Evolutionary conservation across 1,140 invertebrate genomes (phyloP).

Genomic region (Vanessa tameamea): DNA sequence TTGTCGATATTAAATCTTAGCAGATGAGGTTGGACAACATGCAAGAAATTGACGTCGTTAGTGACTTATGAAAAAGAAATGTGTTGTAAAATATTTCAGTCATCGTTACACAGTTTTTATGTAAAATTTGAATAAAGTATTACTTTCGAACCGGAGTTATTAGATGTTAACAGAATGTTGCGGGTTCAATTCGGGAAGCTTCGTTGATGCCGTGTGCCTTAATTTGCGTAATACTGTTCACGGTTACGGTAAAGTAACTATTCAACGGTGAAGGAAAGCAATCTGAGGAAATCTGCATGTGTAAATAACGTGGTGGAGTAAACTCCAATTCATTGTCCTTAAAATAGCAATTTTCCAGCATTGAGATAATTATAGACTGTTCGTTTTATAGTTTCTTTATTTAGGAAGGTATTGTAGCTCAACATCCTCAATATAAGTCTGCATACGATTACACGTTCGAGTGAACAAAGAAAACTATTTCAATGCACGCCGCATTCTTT

Average conservation of each 20-base stretch:
- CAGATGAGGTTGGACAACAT: constrained; percentile 59
- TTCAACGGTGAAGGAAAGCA: neutral
- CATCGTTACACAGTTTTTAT: neutral
- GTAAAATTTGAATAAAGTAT: no score
- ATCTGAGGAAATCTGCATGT: no score
- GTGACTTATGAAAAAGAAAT: constrained; percentile 23
- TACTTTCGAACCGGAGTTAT: no score
- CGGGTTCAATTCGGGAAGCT: no score
- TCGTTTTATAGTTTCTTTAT: neutral
- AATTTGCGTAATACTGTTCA: neutral
- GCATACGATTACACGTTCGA: constrained; percentile 62
- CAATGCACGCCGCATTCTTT: constrained; percentile 44
- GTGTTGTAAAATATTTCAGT: constrained; percentile 15
- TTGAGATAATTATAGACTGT: no score
- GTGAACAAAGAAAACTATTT: constrained; percentile 70
- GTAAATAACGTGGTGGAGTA: no score
- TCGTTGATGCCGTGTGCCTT: no score
- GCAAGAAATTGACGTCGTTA: constrained; percentile 29
- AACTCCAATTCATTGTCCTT: no score
- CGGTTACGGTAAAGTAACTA: neutral
- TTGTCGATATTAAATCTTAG: constrained; percentile 60
- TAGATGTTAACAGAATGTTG: no score
- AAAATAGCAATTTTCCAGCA: no score
- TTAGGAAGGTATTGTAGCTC: neutral
- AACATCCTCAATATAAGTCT: constrained; percentile 41